A percentile compares a stretch with the other conserved stretches of the same genome.
Evolutionary conservation across 2,888 invertebrate genomes (phyloP).

Genomic region (Volucella inanis): DNA sequence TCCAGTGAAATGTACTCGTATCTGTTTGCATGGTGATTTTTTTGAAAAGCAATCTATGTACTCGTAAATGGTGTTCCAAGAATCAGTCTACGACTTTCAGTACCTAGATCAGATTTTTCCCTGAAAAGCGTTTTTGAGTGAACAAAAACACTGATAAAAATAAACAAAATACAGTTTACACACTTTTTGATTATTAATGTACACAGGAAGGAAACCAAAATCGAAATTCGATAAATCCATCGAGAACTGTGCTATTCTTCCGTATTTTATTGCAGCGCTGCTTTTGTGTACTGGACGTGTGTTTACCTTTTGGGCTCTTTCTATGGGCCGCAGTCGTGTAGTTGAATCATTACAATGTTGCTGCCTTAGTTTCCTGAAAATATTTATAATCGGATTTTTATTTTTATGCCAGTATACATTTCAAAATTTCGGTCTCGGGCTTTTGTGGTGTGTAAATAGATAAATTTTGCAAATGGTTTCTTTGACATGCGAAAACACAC

Average conservation of each 20-base stretch:
- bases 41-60: not conserved
- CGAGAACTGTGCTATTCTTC: slow-evolving; percentile 35
- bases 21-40: slow-evolving; percentile 9
- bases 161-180: not conserved
- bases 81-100: not conserved
- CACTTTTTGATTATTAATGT: not conserved
- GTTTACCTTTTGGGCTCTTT: slow-evolving; percentile 37
- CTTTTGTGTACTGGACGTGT: slow-evolving; percentile 30
- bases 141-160: not conserved
- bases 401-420: slow-evolving; percentile 8
- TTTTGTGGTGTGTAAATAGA: slow-evolving; percentile 1
- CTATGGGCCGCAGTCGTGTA: not conserved
- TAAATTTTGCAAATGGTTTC: slow-evolving; percentile 20
- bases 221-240: slow-evolving; percentile 48
- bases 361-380: not conserved
- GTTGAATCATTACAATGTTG: slow-evolving; percentile 16
- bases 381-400: slow-evolving; percentile 28
- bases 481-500: slow-evolving; percentile 38
- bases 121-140: slow-evolving; percentile 6
- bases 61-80: not conserved
- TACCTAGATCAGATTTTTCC: slow-evolving; percentile 3
- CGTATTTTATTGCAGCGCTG: slow-evolving; percentile 37
- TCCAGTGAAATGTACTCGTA: slow-evolving; percentile 28
- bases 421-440: not conserved
- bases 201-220: slow-evolving; percentile 32